phyloP scores from a whole-genome alignment of 2,888 invertebrate species.

The Patella ulyssiponensis region DNA sequence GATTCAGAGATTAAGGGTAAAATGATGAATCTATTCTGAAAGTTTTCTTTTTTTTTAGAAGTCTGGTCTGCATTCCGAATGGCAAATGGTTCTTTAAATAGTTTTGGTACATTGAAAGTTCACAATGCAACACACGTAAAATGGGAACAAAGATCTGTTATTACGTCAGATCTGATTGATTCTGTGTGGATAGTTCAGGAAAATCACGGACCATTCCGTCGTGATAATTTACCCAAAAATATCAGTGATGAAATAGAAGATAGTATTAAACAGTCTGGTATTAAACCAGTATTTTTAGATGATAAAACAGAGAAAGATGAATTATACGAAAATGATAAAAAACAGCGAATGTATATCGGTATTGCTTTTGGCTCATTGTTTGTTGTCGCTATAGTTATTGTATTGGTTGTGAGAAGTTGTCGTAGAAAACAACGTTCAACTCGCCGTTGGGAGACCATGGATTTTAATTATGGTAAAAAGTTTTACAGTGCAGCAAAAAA shows the following conservation, averaged over 20 bases:
- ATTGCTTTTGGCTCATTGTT: slow-evolving; percentile 21
- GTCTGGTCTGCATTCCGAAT: slow-evolving; percentile 54
- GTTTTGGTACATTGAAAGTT: slow-evolving; percentile 47
- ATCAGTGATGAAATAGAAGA: slow-evolving; percentile 36
- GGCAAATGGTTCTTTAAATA: slow-evolving; percentile 32
- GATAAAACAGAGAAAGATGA: slow-evolving; percentile 16
- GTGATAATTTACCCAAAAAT: slow-evolving; percentile 32
- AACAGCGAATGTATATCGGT: slow-evolving; percentile 32
- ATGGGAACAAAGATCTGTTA: slow-evolving; percentile 47
- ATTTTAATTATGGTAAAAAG: slow-evolving; percentile 44
- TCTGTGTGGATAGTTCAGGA: slow-evolving; percentile 50
- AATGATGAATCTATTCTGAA: neutral
- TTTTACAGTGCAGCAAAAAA: slow-evolving; percentile 37
- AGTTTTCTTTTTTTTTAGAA: slow-evolving; percentile 28
- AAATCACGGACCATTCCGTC: slow-evolving; percentile 45
- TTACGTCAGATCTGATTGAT: slow-evolving; percentile 39
- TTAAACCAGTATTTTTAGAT: slow-evolving; percentile 34
- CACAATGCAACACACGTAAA: slow-evolving; percentile 51
- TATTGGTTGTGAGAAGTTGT: slow-evolving; percentile 23
- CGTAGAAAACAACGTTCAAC: slow-evolving; percentile 21
- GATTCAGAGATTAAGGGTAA: too few species aligned
- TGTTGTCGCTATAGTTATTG: slow-evolving; percentile 22
- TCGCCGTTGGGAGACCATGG: slow-evolving; percentile 43
- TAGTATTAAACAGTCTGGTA: slow-evolving; percentile 32
- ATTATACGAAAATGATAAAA: slow-evolving; percentile 15